Evolutionary conservation across 37 sponge, comb jelly and placozoan species (phyloP), one percentile per base, ranked within the genome.

Genomic region (Dysidea cf. avara): DNA sequence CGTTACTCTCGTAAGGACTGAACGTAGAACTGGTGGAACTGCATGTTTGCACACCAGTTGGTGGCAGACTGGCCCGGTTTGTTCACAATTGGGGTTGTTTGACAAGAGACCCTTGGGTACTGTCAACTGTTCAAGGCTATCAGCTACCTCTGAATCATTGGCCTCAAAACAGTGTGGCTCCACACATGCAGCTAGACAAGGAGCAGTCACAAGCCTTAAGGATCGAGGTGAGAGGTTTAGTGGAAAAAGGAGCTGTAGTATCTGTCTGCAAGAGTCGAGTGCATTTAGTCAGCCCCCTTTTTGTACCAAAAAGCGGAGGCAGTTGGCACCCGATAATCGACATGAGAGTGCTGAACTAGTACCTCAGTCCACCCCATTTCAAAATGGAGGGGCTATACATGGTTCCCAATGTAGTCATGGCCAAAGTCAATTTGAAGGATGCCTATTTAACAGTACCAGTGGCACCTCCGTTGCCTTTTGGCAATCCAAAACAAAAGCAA

Each of bases 271-370:
- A 71, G 25, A 26, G 17, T 40, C 13, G 58, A 12, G 24, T 7
- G 18, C 53, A 53, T 18, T 71, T 30, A 34, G n/a, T 61, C 50
- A 75, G 76, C 25, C 76, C 49, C 30, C 22, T 62, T 34, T 75
- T 75, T 39, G 76, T 75, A 7, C 64, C 64, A 43, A 75, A 75
- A 37, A 36, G 64, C 61, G 76, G 63, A 33, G 76, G 64, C 7
- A 49, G 64, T 3, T 61, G 76, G 63, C 52, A 53, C 12, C 64
- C 64, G 35, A 64, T 75, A 32, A 55, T 71, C 37, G 56, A 71
- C 58, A 56, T 71, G 58, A 18, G 61, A 18, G 24, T 33, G 30
- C 51, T 74, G 9, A 74, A 74, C 51, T 4, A 9, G 50, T 53
- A 60, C 53, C 39, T 74, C 1, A 1, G 21, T 18, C 16, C 75